phyloP scores from a whole-genome alignment of 1,140 invertebrate species.

The Dufourea novaeangliae region DNA sequence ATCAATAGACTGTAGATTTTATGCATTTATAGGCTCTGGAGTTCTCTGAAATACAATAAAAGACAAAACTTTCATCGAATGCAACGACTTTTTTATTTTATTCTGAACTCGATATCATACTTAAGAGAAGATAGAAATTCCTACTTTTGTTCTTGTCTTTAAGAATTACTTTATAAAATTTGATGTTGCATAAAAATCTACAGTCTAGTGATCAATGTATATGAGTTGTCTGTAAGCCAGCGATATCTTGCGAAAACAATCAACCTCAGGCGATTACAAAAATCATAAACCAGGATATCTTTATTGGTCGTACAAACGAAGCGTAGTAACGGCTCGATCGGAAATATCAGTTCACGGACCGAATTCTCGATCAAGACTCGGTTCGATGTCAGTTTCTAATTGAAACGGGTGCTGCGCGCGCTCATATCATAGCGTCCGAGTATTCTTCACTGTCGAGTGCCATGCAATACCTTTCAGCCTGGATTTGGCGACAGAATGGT shows the following conservation, averaged over 20 bases:
- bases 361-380: not conserved
- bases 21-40: too few species aligned
- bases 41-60: too few species aligned
- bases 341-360: conserved; percentile 5
- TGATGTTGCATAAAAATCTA: too few species aligned
- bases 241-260: not conserved
- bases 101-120: too few species aligned
- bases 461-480: conserved; percentile 63
- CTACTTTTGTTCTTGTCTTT: too few species aligned
- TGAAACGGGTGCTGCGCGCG: too few species aligned
- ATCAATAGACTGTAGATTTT: too few species aligned
- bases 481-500: conserved; percentile 33
- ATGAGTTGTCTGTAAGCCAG: not conserved
- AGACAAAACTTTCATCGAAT: too few species aligned
- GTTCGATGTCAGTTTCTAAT: not conserved
- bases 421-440: conserved; percentile 51
- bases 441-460: conserved; percentile 44
- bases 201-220: too few species aligned
- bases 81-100: too few species aligned
- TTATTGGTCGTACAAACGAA: conserved; percentile 31
- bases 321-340: conserved; percentile 10
- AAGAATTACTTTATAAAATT: too few species aligned
- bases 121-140: too few species aligned
- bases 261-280: not conserved
- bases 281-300: not conserved